A percentile compares a stretch with the other conserved stretches of the same genome.
These are phyloP conservation scores for Reinhardtius hippoglossoides DNA, from an alignment of 2,113 vertebrate species.

Conservation along the genomic window DNA sequence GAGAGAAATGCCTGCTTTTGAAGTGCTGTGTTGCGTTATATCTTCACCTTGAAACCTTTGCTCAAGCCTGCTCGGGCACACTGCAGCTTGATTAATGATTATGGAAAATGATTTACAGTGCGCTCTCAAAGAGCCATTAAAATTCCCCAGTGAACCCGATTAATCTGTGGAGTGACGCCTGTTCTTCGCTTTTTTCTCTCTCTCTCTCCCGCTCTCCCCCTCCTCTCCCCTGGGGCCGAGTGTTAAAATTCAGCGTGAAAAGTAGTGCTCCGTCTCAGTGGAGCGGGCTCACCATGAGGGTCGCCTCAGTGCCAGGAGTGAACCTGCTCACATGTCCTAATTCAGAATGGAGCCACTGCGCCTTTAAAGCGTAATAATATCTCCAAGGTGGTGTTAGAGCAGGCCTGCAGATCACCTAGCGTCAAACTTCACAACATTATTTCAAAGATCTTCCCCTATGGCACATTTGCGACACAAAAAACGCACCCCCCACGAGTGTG, in stretches of 20 bases:
- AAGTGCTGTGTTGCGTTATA: neutral
- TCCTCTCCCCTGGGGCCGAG: neutral
- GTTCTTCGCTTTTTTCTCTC: neutral
- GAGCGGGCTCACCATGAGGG: neutral
- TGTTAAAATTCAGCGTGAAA: constrained; percentile 2
- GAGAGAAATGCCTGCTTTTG: constrained; percentile 14
- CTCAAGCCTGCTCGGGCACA: constrained; percentile 49
- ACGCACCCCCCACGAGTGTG: constrained; percentile 24
- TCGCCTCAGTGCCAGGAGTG: constrained; percentile 20
- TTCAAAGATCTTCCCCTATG: neutral
- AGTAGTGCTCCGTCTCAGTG: neutral
- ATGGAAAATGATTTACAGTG: constrained; percentile 53
- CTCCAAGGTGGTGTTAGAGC: constrained; percentile 71
- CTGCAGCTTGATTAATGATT: constrained; percentile 70
- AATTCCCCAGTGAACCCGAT: constrained; percentile 1
- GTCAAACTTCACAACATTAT: constrained; percentile 63
- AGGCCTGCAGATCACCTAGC: constrained; percentile 67
- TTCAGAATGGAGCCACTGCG: constrained; percentile 74
- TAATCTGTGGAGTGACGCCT: neutral
- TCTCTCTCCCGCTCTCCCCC: neutral
- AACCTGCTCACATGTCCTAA: constrained; percentile 72
- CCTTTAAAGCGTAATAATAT: constrained; percentile 83
- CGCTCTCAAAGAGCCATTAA: constrained; percentile 37
- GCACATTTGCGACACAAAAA: constrained; percentile 14
- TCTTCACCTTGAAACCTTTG: constrained; percentile 64